These are phyloP conservation scores for Eucidaris tribuloides DNA, from an alignment of 35 echinoderm and acorn worm genomes.

Conservation along the genomic window DNA sequence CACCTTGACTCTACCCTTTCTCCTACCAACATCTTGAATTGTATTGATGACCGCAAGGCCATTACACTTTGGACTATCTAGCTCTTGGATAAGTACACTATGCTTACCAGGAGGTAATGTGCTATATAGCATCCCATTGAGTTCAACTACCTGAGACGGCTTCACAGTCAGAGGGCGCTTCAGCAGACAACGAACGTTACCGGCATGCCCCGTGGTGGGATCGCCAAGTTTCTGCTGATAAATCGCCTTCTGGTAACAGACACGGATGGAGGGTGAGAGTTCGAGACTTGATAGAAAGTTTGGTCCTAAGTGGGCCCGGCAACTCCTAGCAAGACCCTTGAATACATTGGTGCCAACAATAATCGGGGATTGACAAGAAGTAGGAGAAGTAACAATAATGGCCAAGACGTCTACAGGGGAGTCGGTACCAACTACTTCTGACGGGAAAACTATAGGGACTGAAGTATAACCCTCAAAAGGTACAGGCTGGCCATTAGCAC, in stretches of 20 bases:
- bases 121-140: not conserved
- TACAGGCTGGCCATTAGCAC: constrained; percentile 6
- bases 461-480: not conserved
- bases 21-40: not conserved
- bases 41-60: not conserved
- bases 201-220: not conserved
- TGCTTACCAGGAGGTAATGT: not conserved
- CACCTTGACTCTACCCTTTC: not conserved
- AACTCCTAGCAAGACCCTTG: not conserved
- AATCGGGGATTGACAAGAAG: not conserved
- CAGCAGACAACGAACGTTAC: not conserved
- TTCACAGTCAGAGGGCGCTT: not conserved
- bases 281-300: not conserved
- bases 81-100: not conserved
- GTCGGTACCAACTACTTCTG: not conserved
- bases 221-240: not conserved
- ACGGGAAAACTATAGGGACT: not conserved
- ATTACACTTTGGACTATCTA: not conserved
- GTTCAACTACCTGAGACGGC: not conserved
- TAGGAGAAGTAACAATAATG: not conserved
- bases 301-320: not conserved
- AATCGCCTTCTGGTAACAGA: not conserved
- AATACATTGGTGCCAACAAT: not conserved
- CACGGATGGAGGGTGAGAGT: not conserved
- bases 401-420: not conserved